Base-by-base conservation (phyloP, 2,797 vertebrate species). In the Falco naumanni region DNA sequence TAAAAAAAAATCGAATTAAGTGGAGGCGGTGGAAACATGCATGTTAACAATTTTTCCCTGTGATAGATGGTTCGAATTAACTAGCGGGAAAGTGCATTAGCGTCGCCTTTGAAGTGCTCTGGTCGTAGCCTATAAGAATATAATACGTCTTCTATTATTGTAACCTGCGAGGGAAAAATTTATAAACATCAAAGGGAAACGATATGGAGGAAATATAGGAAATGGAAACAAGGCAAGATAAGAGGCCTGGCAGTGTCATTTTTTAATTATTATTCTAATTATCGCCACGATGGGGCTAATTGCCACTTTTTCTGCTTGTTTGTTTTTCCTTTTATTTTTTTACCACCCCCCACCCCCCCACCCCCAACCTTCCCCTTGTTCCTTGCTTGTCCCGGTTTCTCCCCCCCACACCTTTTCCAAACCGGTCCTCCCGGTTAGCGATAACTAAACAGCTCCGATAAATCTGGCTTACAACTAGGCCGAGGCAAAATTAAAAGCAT, bases 11-110 rank as follows among this genome's bases (percentile, higher is more conserved):
- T 96, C 95, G 97, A 96, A 98, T 97, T 96, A 97, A 96, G 94
- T 82, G 90, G 95, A 97, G 97, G 95, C 81, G 74, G 89, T 96
- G 96, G 95, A 96, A 97, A 97, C 96, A 96, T 81, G 89, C 93
- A 97, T 97, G 98, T 97, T 97, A 97, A 96, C 97, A 96, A 97
- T 98, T 97, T 97, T 95, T 91, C 90, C 88, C 96, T 89, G 95
- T 97, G 98, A 97, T 98, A 98, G 98, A 98, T 98, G 97, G 97
- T 97, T 98, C 95, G 96, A 98, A 98, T 98, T 98, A 98, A 98
- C 97, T 97, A 97, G 95, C 85, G 93, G 96, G 97, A 97, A 98
- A 97, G 97, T 97, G 95, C 95, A 97, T 98, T 98, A 97, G 91
- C 60, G 51, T 96, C 72, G 94, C 94, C 97, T 98, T 98, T 98